Conservation (phyloP, 1,140 invertebrate species). For the honey bee (Apis mellifera) region DNA sequence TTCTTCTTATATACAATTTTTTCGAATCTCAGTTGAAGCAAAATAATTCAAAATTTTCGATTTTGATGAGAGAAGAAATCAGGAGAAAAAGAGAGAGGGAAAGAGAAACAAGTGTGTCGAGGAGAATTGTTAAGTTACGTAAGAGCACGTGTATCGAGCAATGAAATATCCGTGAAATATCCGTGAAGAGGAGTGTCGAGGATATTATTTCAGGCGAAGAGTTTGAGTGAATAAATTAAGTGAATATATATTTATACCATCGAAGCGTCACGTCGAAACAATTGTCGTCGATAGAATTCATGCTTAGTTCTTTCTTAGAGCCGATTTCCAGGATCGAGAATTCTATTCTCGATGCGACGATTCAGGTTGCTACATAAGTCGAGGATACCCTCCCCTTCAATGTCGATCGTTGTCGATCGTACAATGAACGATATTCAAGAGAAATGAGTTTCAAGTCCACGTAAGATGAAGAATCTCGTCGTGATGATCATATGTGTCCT, state of each 20-base stretch:
- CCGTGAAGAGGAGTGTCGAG: slow-evolving; percentile 7
- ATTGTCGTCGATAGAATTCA: slow-evolving; percentile 31
- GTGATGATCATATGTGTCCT: not conserved
- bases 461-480: slow-evolving; percentile 43
- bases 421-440: slow-evolving; percentile 8
- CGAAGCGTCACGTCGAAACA: slow-evolving; percentile 15
- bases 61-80: not conserved
- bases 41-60: not conserved
- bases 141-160: not conserved
- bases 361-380: slow-evolving; percentile 23
- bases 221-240: not conserved
- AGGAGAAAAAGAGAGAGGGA: too few species aligned
- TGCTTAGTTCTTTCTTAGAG: slow-evolving; percentile 22
- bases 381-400: not conserved
- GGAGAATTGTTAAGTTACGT: not conserved
- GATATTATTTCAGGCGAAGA: not conserved
- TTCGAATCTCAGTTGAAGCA: too few species aligned
- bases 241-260: not conserved
- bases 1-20: too few species aligned
- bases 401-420: slow-evolving; percentile 29
- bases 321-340: slow-evolving; percentile 38
- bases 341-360: slow-evolving; percentile 6
- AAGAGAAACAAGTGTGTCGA: not conserved
- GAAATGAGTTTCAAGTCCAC: slow-evolving; percentile 33
- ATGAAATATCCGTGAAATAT: slow-evolving; percentile 5